Evolutionary conservation across 2,888 invertebrate genomes (phyloP), one percentile per base, ranked within the genome.

Genomic region (Rhogogaster chlorosoma): DNA sequence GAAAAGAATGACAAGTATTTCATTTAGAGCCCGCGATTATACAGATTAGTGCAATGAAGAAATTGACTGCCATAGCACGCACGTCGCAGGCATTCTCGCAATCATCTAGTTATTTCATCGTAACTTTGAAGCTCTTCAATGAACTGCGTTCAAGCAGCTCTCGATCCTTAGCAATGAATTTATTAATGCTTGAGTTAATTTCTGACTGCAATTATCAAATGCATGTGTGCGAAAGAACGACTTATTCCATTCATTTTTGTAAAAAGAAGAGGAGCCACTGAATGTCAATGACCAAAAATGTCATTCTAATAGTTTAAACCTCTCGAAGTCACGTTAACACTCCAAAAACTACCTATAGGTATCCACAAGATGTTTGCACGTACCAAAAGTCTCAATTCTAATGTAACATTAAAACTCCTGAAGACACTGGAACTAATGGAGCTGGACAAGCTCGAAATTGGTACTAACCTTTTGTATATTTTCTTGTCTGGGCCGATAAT

Each of bases 1-100:
- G 77, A 77, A 88, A 91, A 92, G 93, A 93, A 93, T 93, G 88
- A 91, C 93, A 93, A 93, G 91, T 93, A 93, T 93, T 93, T 93
- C 93, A 93, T 93, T 93, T 93, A 89, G 91, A 91, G 90, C 90
- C 92, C 38, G 15, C 38, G 93, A 93, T 93, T 93, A 93, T 91
- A 93, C 91, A 90, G 92, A 93, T 93, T 93, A 92, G 91, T 89
- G 90, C 83, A 29, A 70, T 45, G 26, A 45, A 70, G 49, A 67
- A 83, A 83, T 83, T 67, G 67, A 70, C 67, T 67, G 83, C 70
- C 10, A 9, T 61, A 64, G 53, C 53, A 53, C n/a, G 38, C 18
- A 22, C 64, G 61, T 32, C 61, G 26, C 45, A 26, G 45, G 67
- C 29, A 32, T 77, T 32, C 53, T 77, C n/a, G 32, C 77, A 12